Conservation (phyloP, 2,888 invertebrate species). For the Teleogryllus oceanicus region DNA sequence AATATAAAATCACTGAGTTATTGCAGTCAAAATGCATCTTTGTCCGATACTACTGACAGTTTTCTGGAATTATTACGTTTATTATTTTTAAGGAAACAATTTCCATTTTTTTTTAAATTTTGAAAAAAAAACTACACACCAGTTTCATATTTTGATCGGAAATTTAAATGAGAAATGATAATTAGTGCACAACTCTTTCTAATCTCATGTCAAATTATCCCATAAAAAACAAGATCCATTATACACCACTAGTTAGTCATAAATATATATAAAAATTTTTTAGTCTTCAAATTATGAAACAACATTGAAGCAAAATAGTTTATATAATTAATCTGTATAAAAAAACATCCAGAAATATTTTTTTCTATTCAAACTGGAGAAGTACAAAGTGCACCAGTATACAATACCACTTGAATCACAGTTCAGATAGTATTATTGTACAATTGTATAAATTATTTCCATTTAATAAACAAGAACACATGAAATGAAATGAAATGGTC, state of each 20-base stretch:
- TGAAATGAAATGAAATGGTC: constrained; percentile 20
- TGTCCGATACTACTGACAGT: too few relatives aligned
- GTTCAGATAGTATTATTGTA: constrained; percentile 12
- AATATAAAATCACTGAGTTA: too few relatives aligned
- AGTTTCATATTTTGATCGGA: not conserved
- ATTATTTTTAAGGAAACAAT: too few relatives aligned
- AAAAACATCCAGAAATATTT: not conserved
- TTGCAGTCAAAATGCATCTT: too few relatives aligned
- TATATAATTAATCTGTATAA: not conserved
- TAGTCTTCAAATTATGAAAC: constrained; percentile 20
- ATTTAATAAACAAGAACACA: not conserved
- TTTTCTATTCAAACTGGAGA: not conserved
- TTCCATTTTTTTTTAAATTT: too few relatives aligned
- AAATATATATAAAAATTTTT: not conserved
- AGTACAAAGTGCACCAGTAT: not conserved
- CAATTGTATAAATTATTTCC: not conserved
- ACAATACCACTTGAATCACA: not conserved
- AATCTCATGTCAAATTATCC: not conserved
- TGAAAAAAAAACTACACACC: too few relatives aligned
- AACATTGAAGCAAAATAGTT: constrained; percentile 20
- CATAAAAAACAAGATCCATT: not conserved
- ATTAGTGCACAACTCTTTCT: not conserved
- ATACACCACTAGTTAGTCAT: not conserved
- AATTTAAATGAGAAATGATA: not conserved
- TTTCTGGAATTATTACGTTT: too few relatives aligned